A percentile compares a stretch with the other conserved stretches of the same genome.
These are phyloP conservation scores for Nicator chloris DNA, from an alignment of 2,113 vertebrate species.

Conservation along the genomic window DNA sequence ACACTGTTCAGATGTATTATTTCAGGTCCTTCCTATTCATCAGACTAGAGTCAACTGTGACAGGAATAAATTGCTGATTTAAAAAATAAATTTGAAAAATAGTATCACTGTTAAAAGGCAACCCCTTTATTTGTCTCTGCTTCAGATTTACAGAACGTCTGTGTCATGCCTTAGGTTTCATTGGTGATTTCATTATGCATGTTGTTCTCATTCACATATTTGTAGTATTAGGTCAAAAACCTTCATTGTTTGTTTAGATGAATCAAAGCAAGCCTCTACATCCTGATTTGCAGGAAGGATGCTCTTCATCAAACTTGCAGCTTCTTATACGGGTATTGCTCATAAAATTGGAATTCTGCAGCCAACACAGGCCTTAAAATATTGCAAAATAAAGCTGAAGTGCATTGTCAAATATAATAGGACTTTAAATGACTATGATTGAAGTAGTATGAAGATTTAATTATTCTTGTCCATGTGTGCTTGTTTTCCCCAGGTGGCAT, in stretches of 20 bases:
- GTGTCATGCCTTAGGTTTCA: not conserved
- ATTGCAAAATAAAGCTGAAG: not conserved
- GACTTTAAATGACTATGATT: not conserved
- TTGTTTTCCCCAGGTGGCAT: conserved; percentile 80
- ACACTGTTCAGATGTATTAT: not conserved
- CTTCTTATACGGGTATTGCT: not conserved
- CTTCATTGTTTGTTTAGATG: not conserved
- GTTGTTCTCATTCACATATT: not conserved
- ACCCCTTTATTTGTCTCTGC: not conserved
- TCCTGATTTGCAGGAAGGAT: conserved; percentile 27
- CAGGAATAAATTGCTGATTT: not conserved
- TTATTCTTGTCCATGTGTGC: not conserved
- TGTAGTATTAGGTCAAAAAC: not conserved
- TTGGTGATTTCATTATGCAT: not conserved
- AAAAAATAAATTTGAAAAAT: not conserved
- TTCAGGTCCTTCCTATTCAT: not conserved
- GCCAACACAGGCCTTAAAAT: not conserved
- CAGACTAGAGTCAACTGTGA: not conserved
- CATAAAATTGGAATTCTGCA: conserved; percentile 18
- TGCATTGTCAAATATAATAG: not conserved
- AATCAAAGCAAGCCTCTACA: not conserved
- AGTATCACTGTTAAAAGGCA: not conserved
- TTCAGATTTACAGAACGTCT: not conserved
- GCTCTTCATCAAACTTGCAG: not conserved
- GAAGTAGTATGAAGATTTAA: not conserved